Conservation (phyloP, 1,140 invertebrate species). For the Diorhabda carinulata region DNA sequence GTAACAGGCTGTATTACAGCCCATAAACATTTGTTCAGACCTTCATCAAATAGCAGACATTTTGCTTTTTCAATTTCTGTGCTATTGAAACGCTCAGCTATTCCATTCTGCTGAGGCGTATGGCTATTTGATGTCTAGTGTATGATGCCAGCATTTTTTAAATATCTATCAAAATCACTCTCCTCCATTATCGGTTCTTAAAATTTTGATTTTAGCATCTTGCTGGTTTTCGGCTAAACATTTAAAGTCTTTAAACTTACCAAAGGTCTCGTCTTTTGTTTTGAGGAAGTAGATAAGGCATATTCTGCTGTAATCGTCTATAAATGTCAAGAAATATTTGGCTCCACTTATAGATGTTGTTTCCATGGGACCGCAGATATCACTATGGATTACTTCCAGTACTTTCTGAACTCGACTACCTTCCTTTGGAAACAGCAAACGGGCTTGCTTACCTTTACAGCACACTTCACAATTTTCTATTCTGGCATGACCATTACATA, state of each 20-base stretch:
- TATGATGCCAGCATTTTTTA: conserved; percentile 31
- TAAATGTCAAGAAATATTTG: conserved; percentile 47
- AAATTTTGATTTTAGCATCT: conserved; percentile 39
- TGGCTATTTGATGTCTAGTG: conserved; percentile 36
- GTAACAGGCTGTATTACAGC: conserved; percentile 48
- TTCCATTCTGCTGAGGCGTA: conserved; percentile 48
- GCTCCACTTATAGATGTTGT: conserved; percentile 16
- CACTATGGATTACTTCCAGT: conserved; percentile 11
- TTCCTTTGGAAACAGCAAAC: background rate
- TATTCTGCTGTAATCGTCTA: conserved; percentile 47
- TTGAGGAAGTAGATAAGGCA: conserved; percentile 44
- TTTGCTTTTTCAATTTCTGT: conserved; percentile 45
- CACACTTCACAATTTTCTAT: no score
- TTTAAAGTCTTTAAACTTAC: conserved; percentile 37
- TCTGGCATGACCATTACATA: no score
- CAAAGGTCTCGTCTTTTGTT: conserved; percentile 37
- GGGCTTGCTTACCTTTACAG: no score
- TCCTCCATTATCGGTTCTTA: conserved; percentile 34
- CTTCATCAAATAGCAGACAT: conserved; percentile 42
- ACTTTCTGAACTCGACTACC: conserved; percentile 17
- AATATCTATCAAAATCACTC: conserved; percentile 34
- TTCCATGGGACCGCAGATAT: no score
- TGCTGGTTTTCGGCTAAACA: conserved; percentile 36
- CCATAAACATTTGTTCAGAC: conserved; percentile 43
- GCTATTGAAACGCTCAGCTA: conserved; percentile 46